phyloP scores from a whole-genome alignment of 1,140 invertebrate genomes.

The Platyscapa corneri region DNA sequence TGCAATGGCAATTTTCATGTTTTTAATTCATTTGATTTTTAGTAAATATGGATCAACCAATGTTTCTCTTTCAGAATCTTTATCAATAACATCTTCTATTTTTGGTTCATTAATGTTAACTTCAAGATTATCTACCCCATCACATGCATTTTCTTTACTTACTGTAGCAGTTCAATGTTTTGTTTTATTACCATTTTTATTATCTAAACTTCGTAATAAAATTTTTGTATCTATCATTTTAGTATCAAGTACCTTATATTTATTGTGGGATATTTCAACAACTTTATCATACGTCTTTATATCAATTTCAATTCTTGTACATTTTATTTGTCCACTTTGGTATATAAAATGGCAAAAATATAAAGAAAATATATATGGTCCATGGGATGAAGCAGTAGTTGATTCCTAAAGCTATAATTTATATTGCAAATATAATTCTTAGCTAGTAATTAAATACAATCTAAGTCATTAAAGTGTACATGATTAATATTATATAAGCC shows the following conservation, averaged over 20 bases:
- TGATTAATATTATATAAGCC: background rate
- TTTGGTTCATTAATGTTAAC: slow-evolving; percentile 96
- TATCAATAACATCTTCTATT: slow-evolving; percentile 92
- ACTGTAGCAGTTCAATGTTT: slow-evolving; percentile 91
- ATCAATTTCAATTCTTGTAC: slow-evolving; percentile 79
- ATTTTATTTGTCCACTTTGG: slow-evolving; percentile 84
- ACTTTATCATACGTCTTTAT: slow-evolving; percentile 79
- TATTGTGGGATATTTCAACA: slow-evolving; percentile 77
- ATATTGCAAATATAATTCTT: background rate
- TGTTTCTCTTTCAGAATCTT: slow-evolving; percentile 86
- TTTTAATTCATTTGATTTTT: slow-evolving; percentile 91
- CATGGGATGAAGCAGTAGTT: slow-evolving; percentile 93
- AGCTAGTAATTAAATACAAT: background rate
- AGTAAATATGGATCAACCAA: slow-evolving; percentile 92
- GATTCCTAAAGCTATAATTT: slow-evolving; percentile 56
- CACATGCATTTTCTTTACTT: slow-evolving; percentile 91
- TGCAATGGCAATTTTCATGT: slow-evolving; percentile 90
- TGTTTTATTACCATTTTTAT: slow-evolving; percentile 89
- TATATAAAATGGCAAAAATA: slow-evolving; percentile 88
- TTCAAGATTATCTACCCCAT: slow-evolving; percentile 88
- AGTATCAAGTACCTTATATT: slow-evolving; percentile 68
- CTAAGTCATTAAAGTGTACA: background rate
- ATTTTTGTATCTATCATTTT: slow-evolving; percentile 60
- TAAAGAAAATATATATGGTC: slow-evolving; percentile 96
- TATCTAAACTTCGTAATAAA: slow-evolving; percentile 68